These are phyloP conservation scores for Astyanax mexicanus DNA, from an alignment of 2,797 vertebrate species.

Conservation along the genomic window DNA sequence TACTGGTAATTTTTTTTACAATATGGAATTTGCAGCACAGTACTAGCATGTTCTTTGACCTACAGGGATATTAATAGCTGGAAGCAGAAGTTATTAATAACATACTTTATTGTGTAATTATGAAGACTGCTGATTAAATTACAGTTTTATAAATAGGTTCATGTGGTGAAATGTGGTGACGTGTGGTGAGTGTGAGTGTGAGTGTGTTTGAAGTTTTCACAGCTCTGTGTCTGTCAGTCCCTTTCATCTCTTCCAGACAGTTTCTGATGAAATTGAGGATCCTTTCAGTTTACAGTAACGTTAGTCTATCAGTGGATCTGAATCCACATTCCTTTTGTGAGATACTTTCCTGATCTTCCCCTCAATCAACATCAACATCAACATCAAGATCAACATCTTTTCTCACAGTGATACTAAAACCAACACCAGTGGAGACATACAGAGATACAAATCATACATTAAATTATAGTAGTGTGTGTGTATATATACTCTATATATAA, in stretches of 20 bases:
- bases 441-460: no score
- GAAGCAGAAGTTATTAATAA: neutral
- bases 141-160: neutral
- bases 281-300: no score
- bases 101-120: neutral
- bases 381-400: no score
- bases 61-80: neutral
- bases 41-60: no score
- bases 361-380: no score
- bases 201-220: neutral
- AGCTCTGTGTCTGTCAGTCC: neutral
- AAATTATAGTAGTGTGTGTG: no score
- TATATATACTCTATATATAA: no score
- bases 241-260: slow-evolving; percentile 5
- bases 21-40: no score
- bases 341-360: neutral
- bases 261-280: slow-evolving; percentile 18
- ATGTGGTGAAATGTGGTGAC: neutral
- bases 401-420: neutral
- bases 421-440: no score
- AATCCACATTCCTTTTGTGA: neutral
- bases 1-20: no score
- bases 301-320: neutral
- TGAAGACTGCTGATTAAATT: neutral
- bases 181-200: neutral